Base-by-base conservation (phyloP, 2,797 vertebrate genomes). In the Centroberyx gerrardi region DNA sequence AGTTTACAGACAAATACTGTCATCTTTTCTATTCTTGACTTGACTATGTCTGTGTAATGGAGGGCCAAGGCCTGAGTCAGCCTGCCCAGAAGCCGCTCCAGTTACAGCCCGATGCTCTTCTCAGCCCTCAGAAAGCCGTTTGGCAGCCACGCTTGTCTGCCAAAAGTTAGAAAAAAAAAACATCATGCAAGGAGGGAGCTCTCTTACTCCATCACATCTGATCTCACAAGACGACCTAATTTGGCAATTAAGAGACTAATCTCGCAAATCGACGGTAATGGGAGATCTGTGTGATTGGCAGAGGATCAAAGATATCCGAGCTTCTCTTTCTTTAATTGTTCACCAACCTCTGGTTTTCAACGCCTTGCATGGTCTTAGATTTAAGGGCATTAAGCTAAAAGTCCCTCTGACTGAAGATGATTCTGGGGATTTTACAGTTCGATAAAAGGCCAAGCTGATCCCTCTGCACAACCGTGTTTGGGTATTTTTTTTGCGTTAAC, bases 231-330 rank as follows among this genome's bases (percentile, higher is more conserved):
- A 72, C 49, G 62, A 13, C n/a, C 55, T 65, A 54, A 66, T 74
- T 69, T 71, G 53, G 38, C 42, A 28, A 48, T 78, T 60, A 48
- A 54, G 27, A n/a, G 27, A 9, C n/a, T 81, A 70, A 88, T 78
- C 70, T 76, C 33, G 59, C 18, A 67, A 58, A 60, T 77, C 33
- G 5, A 62, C 38, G 63, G 36, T 60, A 64, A 72, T 40, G 27
- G 31, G 66, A 65, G 76, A 31, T 62, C 10, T 10, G 27, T 38
- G 22, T 22, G 55, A 75, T 61, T 84, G 80, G 80, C 80, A 76
- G 51, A 64, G 6, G 42, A 87, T 88, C 76, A 84, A 81, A 89
- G 76, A 62, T 59, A 40, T 49, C 62, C 7, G 1, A 70, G 73
- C 33, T 63, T 18, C 60, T 75, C 69, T 66, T 29, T 40, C 58